Conservation (phyloP, 2,888 invertebrate genomes). For the Epistrophe eligans region DNA sequence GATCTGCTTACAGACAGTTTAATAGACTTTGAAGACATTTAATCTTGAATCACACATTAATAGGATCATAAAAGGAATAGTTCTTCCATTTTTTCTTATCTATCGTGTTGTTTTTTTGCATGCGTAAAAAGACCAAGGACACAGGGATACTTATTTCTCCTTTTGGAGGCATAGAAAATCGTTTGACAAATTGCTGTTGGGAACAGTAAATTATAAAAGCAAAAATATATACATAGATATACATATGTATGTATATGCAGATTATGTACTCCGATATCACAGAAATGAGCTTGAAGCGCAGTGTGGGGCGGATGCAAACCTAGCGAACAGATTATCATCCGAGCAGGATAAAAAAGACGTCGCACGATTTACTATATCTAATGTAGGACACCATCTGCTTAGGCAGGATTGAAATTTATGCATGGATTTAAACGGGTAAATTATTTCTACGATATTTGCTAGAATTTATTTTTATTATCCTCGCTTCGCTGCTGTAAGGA, state of each 20-base stretch:
- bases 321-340: slow-evolving; percentile 50
- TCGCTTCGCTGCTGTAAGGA: slow-evolving; percentile 26
- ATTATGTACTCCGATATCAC: neutral
- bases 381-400: slow-evolving; percentile 58
- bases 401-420: slow-evolving; percentile 58
- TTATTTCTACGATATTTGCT: slow-evolving; percentile 43
- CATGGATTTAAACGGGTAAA: slow-evolving; percentile 53
- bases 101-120: slow-evolving; percentile 24
- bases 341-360: slow-evolving; percentile 43
- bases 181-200: slow-evolving; percentile 68
- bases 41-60: slow-evolving; percentile 67
- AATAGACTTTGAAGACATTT: slow-evolving; percentile 57
- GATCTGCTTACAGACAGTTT: slow-evolving; percentile 36
- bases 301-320: neutral
- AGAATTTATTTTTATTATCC: slow-evolving; percentile 39
- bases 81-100: slow-evolving; percentile 29
- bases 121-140: slow-evolving; percentile 28
- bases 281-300: slow-evolving; percentile 11
- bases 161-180: slow-evolving; percentile 44
- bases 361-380: slow-evolving; percentile 49
- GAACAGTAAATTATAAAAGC: slow-evolving; percentile 56
- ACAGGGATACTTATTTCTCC: slow-evolving; percentile 22
- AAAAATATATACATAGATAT: slow-evolving; percentile 8
- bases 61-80: slow-evolving; percentile 64
- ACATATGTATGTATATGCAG: neutral